Evolutionary conservation across 64 coral and sea anemone genomes (phyloP).

Genomic region (Montipora foliosa): DNA sequence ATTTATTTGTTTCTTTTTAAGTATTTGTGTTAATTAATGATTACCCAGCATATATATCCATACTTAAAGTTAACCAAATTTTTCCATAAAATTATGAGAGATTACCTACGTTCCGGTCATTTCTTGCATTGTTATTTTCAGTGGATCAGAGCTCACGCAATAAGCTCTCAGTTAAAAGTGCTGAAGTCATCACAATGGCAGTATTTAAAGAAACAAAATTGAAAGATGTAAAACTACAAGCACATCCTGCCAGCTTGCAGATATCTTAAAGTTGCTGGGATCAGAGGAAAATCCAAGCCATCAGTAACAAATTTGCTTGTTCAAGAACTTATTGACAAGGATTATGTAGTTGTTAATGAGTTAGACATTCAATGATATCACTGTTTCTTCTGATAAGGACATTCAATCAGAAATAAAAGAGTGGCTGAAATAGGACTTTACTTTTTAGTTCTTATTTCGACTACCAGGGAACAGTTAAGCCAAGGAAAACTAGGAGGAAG

Average conservation of each 20-base stretch:
- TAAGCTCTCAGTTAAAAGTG: conserved; percentile 3
- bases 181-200: conserved; percentile 18
- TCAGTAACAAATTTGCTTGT: conserved; percentile 15
- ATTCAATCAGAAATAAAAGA: neutral
- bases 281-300: conserved; percentile 34
- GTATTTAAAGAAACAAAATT: conserved; percentile 14
- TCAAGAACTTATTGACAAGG: conserved; percentile 19
- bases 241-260: conserved; percentile 12
- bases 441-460: conserved; percentile 37
- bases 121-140: neutral
- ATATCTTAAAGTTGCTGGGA: conserved; percentile 18
- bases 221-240: conserved; percentile 12
- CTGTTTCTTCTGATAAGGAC: neutral
- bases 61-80: neutral
- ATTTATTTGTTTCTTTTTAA: no score
- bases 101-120: neutral
- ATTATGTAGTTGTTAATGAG: conserved; percentile 11
- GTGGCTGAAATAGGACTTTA: neutral
- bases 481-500: conserved; percentile 3
- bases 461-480: conserved; percentile 14
- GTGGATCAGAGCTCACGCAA: neutral
- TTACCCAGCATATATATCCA: neutral
- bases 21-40: neutral
- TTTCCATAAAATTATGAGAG: neutral
- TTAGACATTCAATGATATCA: neutral